phyloP scores from a whole-genome alignment of 2,888 invertebrate species.

The Beris morrisii region DNA sequence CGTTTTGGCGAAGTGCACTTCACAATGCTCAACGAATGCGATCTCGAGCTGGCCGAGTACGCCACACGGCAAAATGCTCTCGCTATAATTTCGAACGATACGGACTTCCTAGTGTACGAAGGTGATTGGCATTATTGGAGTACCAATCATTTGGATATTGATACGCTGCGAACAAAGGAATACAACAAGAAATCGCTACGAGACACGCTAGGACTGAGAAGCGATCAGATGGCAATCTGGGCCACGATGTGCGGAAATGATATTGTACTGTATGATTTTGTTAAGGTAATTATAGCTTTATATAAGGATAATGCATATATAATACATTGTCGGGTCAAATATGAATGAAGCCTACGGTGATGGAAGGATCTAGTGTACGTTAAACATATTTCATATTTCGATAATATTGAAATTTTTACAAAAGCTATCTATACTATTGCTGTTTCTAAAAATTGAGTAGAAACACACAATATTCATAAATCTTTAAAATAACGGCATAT shows the following conservation, averaged over 20 bases:
- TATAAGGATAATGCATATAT: no score
- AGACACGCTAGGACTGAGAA: conserved; percentile 4
- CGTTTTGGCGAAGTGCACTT: conserved; percentile 10
- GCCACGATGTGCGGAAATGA: conserved; percentile 38
- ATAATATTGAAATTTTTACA: no score
- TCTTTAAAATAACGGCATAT: no score
- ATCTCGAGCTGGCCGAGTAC: conserved; percentile 34
- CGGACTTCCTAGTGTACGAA: conserved; percentile 37
- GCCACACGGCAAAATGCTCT: conserved; percentile 33
- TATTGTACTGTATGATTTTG: conserved; percentile 14
- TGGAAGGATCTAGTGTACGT: no score
- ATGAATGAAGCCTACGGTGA: no score
- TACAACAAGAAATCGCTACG: conserved; percentile 28
- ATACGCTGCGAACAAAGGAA: conserved; percentile 26
- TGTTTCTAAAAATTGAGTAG: no score
- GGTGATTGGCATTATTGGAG: conserved; percentile 36
- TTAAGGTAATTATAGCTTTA: no score
- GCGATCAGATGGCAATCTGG: conserved; percentile 32
- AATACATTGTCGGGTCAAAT: no score
- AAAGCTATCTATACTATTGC: no score
- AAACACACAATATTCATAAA: no score
- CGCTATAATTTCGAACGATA: conserved; percentile 36
- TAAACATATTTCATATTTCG: no score
- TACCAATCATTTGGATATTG: conserved; percentile 11
- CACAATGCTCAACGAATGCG: conserved; percentile 34